Evolutionary conservation across 2,113 vertebrate species (phyloP), one percentile per base, ranked within the genome.

Genomic region (Bolborhynchus lineola): DNA sequence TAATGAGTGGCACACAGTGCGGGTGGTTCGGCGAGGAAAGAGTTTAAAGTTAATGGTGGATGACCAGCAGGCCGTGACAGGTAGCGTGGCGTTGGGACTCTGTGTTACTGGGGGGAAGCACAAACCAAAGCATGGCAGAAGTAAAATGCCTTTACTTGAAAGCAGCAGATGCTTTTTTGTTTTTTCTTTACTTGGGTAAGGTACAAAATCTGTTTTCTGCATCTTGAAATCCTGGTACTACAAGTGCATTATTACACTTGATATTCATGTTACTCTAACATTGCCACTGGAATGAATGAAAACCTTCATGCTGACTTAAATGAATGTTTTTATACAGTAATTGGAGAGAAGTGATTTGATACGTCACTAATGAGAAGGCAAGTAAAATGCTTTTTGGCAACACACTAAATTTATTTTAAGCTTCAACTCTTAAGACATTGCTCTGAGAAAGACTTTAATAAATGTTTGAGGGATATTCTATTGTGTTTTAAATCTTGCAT

Each of bases 1-100:
- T 98, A 99, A 99, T 93, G 99, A 99, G 94, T 99, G 99, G 99
- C 99, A 99, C 98, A 99, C 99, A 33, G 99, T 99, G 37, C 99
- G 99, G 95, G 99, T 99, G 97, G 99, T 99, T 97, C 99, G 99
- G 79, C 98, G 99, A 97, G 99, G 99, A 97, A 99, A 99, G 98
- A 99, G 98, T 97, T 98, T 99, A 98, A 99, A 99, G 98, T 98
- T 99, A 97, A 99, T 98, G 41, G 99, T 99, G 98, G 99, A 99
- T 97, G 99, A 99, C 95, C 98, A 99, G 90, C 98, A 98, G 95
- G 98, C 98, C 20, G 98, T 98, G 98, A 98, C 98, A 98, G 98
- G 98, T 98, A 98, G 81, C 39, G 92, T 95, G 92, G 10, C 88
- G 2, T 41, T 90, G 75, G n/a, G 6, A 13, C n/a, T 88, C 57